Conservation (phyloP, 2,797 vertebrate genomes). For the Enteromius mattozi region DNA sequence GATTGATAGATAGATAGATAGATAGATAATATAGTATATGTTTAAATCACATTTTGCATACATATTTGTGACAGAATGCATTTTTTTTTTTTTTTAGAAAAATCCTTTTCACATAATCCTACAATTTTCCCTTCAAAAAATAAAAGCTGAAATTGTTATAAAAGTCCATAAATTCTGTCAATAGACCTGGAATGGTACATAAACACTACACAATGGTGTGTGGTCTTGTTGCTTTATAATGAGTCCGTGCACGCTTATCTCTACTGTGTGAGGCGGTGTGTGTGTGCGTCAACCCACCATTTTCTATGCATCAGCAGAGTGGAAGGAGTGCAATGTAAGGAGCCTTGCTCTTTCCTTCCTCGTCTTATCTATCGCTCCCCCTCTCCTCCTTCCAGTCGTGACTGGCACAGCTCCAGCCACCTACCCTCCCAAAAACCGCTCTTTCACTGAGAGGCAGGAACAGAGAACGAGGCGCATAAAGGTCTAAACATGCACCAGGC, state of each 20-base stretch:
- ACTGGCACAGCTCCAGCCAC: constrained; percentile 41
- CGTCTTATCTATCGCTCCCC: constrained; percentile 18
- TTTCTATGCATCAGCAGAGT: constrained; percentile 39
- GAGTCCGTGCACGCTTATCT: background rate
- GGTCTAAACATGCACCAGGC: constrained; percentile 24
- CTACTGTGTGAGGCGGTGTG: too few species aligned
- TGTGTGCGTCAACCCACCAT: constrained; percentile 28
- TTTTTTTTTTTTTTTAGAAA: background rate
- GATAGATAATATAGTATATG: too few species aligned
- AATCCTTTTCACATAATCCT: too few species aligned
- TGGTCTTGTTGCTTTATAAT: constrained; percentile 22
- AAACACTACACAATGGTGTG: background rate
- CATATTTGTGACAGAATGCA: background rate
- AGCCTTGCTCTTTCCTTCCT: constrained; percentile 24
- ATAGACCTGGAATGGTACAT: background rate
- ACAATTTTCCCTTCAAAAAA: background rate
- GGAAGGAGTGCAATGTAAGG: constrained; percentile 26
- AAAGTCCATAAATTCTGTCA: background rate
- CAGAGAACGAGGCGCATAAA: constrained; percentile 8
- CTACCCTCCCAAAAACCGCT: constrained; percentile 2
- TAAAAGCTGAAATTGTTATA: background rate
- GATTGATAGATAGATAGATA: too few species aligned
- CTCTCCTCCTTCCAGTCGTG: constrained; percentile 31
- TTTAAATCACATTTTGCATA: background rate
- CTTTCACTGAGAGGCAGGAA: constrained; percentile 16